Conservation (phyloP, 2,888 invertebrate genomes). For the Eucera pruinosa region DNA sequence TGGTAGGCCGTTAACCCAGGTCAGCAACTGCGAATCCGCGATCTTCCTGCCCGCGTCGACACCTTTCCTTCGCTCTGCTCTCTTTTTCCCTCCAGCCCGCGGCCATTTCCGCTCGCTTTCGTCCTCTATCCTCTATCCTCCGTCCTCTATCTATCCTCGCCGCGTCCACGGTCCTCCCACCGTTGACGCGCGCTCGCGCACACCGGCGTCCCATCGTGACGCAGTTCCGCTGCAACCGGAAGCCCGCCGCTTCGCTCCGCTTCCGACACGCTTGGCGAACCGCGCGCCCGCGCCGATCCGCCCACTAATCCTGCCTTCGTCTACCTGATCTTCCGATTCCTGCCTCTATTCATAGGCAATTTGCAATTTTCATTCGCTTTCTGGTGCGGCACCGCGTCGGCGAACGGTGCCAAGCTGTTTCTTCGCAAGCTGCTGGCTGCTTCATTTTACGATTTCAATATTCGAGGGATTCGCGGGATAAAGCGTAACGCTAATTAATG, state of each 20-base stretch:
- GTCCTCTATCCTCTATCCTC: too few species aligned
- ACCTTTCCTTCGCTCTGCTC: slow-evolving; percentile 32
- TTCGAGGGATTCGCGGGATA: too few species aligned
- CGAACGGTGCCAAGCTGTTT: too few species aligned
- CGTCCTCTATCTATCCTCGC: slow-evolving; percentile 9
- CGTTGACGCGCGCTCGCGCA: slow-evolving; percentile 16
- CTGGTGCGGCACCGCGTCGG: too few species aligned
- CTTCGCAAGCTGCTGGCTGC: too few species aligned
- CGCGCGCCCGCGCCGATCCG: not conserved
- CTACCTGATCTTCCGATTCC: too few species aligned
- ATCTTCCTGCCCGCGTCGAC: slow-evolving; percentile 53
- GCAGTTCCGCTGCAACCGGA: slow-evolving; percentile 64
- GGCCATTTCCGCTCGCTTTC: slow-evolving; percentile 21
- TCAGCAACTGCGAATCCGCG: slow-evolving; percentile 75
- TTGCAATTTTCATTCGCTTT: too few species aligned
- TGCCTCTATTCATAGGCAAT: too few species aligned
- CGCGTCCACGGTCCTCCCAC: not conserved
- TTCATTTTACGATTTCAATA: too few species aligned
- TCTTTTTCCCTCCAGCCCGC: slow-evolving; percentile 22
- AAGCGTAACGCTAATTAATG: too few species aligned
- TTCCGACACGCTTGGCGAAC: slow-evolving; percentile 64
- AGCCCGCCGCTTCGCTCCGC: slow-evolving; percentile 55
- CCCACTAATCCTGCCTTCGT: too few species aligned
- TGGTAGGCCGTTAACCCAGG: slow-evolving; percentile 80
- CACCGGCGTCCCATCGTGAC: slow-evolving; percentile 32